Percentiles rank a stretch among this genome's conserved stretches.
Conservation (phyloP, 2,888 invertebrate genomes). For the Eristalis arbustorum region DNA sequence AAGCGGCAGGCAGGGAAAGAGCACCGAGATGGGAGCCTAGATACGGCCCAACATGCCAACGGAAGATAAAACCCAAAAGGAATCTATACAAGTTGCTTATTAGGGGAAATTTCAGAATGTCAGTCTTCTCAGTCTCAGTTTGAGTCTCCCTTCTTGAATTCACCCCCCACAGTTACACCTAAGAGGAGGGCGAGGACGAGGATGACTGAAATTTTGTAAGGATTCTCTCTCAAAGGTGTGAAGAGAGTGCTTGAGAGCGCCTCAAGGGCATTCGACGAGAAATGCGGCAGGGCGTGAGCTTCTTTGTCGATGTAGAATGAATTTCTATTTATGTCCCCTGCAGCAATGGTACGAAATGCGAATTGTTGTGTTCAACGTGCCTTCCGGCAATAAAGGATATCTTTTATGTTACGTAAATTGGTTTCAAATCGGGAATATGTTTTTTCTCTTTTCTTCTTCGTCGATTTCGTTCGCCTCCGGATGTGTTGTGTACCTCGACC, state of each 20-base stretch:
- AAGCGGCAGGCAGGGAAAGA: constrained; percentile 6
- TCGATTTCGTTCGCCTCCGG: constrained; percentile 1
- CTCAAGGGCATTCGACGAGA: not conserved
- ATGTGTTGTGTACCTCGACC: constrained; percentile 1
- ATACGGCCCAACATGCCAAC: constrained; percentile 47
- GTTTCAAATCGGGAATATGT: constrained; percentile 63
- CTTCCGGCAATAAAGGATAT: constrained; percentile 68
- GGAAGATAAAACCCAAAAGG: constrained; percentile 50
- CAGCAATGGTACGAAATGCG: constrained; percentile 59
- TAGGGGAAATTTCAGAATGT: constrained; percentile 43
- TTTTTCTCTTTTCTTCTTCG: constrained; percentile 26
- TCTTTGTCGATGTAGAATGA: constrained; percentile 60
- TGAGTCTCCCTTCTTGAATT: constrained; percentile 7
- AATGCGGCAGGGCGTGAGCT: not conserved
- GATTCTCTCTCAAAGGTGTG: constrained; percentile 50
- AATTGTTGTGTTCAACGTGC: constrained; percentile 64
- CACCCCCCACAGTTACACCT: constrained; percentile 7
- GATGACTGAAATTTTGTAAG: constrained; percentile 38
- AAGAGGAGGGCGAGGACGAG: not conserved
- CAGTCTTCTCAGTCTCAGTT: not conserved
- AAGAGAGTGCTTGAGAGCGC: constrained; percentile 34
- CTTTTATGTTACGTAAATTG: constrained; percentile 68
- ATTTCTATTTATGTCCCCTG: constrained; percentile 64
- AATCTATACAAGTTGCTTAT: constrained; percentile 61
- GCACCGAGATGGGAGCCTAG: not conserved